Evolutionary conservation across 1,140 invertebrate genomes (phyloP), one percentile per base, ranked within the genome.

Genomic region (Psix sp.): DNA sequence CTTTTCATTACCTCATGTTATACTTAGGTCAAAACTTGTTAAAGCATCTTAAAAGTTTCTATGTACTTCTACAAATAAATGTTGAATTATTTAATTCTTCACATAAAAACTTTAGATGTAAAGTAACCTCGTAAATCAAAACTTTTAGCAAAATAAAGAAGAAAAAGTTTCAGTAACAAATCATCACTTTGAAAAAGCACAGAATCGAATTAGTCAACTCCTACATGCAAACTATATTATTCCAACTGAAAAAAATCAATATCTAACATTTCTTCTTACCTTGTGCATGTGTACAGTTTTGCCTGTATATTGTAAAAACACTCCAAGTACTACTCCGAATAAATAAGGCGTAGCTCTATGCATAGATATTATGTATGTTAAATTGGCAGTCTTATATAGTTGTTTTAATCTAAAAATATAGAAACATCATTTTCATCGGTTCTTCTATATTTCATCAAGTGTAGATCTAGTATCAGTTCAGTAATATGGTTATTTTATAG

Each of bases 281-380:
- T 86, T 86, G 46, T 86, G 68, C 16, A 89, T 73, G 63, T 80
- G 71, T 14, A 87, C 52, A 51, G 86, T 72, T 68, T 79, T 84
- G 38, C 85, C 83, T 15, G 80, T 83, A 36, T 90, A 89, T 74
- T 89, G 87, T 48, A 92, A 82, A 31, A 90, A 75, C 11, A 91
- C 87, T 7, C 91, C 92, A 16, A 92, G 84, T 0, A 87, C 88
- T 7, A 92, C 81, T 17, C 92, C 92, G 45, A 91, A 87, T 7
- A 93, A 74, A 75, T 93, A 93, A 1, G 91, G 88, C 1, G 91
- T 91, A 2, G 89, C 89, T 66, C 92, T 88, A 68, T 92, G 90
- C 5, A 91, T 78, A 1, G 91, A 83, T 33, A 91, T 86, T 7
- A 84, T 81, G 66, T 92, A 93, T 21, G 89, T 90, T 49, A 92